Conservation (phyloP, 1,140 invertebrate species). For the Whitmania pigra region DNA sequence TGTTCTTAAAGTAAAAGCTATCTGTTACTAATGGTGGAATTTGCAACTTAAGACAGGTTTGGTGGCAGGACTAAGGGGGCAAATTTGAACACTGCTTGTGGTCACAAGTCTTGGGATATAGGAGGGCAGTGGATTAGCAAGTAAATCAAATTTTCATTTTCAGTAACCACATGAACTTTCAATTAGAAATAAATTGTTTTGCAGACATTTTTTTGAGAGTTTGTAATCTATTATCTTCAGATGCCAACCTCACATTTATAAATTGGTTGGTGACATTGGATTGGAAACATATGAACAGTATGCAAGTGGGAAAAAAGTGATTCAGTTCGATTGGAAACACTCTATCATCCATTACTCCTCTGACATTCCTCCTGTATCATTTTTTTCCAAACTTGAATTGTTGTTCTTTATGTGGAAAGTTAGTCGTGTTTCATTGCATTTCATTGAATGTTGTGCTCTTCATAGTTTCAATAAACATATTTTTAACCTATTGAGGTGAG, state of each 20-base stretch:
- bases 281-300: slow-evolving; percentile 37
- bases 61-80: slow-evolving; percentile 37
- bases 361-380: slow-evolving; percentile 38
- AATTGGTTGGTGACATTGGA: slow-evolving; percentile 34
- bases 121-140: slow-evolving; percentile 40
- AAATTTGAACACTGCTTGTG: slow-evolving; percentile 29
- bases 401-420: slow-evolving; percentile 34
- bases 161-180: background rate
- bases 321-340: slow-evolving; percentile 33
- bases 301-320: slow-evolving; percentile 36
- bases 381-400: slow-evolving; percentile 37
- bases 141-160: slow-evolving; percentile 24
- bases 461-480: background rate
- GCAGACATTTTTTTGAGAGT: background rate
- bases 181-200: slow-evolving; percentile 3
- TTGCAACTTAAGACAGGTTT: slow-evolving; percentile 32
- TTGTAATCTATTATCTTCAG: slow-evolving; percentile 27
- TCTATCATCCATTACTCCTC: slow-evolving; percentile 32
- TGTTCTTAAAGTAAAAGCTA: background rate
- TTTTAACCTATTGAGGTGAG: background rate
- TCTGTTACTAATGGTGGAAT: background rate
- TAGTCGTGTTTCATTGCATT: slow-evolving; percentile 9
- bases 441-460: background rate
- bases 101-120: slow-evolving; percentile 35
- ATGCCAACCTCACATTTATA: slow-evolving; percentile 35